A percentile compares a stretch with the other conserved stretches of the same genome.
Evolutionary conservation across 2,888 invertebrate species (phyloP).

Genomic region (Xestia c-nigrum): DNA sequence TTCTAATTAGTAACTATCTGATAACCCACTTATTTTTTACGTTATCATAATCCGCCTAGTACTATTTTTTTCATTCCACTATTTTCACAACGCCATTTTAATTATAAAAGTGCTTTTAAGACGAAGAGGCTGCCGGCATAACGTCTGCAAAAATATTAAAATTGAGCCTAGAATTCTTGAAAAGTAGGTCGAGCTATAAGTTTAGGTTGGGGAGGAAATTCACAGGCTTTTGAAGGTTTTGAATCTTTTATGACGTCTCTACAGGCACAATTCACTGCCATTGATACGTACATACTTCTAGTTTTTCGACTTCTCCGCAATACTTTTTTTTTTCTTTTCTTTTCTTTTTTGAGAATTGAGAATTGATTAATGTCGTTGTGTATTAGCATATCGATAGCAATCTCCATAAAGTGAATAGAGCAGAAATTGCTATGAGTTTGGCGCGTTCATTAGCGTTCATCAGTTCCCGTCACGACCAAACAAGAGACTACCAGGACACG

Average conservation of each 20-base stretch:
- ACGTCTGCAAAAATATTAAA: constrained; percentile 52
- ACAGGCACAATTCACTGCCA: constrained; percentile 12
- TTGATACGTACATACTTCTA: constrained; percentile 14
- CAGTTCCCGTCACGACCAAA: neutral
- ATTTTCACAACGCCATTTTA: constrained; percentile 44
- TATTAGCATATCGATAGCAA: neutral
- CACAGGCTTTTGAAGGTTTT: constrained; percentile 45
- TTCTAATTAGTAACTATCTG: neutral
- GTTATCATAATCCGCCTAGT: neutral
- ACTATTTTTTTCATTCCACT: neutral
- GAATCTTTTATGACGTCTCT: constrained; percentile 48
- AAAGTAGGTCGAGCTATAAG: constrained; percentile 56
- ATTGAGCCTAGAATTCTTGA: constrained; percentile 53
- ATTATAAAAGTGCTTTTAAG: constrained; percentile 50
- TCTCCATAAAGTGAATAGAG: neutral
- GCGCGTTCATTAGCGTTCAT: neutral
- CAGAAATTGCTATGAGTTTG: neutral
- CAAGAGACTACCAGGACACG: neutral
- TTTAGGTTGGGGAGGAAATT: constrained; percentile 47
- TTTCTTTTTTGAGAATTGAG: no score
- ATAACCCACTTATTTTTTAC: neutral
- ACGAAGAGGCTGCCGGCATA: constrained; percentile 20
- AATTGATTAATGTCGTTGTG: no score
- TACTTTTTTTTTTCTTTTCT: neutral
- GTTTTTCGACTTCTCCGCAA: no score